Percentiles rank a stretch among this genome's conserved stretches.
Conservation (phyloP, 2,113 vertebrate species). For the Argyrosomus japonicus region DNA sequence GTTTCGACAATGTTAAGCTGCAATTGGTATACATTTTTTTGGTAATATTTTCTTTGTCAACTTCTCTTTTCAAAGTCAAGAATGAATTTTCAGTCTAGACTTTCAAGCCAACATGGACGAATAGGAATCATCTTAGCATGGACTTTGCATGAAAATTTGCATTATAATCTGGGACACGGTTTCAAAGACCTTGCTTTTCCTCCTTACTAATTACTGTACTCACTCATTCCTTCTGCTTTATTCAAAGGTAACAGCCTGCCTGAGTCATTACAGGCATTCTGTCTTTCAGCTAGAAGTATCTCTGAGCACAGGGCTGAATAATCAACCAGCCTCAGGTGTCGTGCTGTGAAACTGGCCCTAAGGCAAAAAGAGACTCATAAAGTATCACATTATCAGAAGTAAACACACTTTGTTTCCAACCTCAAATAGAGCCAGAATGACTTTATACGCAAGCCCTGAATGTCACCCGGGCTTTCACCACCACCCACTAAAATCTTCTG, state of each 20-base stretch:
- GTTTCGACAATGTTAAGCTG: too few relatives aligned
- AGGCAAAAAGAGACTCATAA: slow-evolving; percentile 2
- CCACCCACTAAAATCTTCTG: background rate
- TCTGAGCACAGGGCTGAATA: background rate
- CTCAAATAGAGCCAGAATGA: background rate
- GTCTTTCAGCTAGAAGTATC: background rate
- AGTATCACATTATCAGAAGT: slow-evolving; percentile 12
- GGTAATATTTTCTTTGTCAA: background rate
- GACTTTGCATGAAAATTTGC: background rate
- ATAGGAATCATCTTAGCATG: background rate
- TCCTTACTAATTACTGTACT: background rate
- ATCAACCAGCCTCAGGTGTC: background rate
- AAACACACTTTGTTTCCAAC: background rate
- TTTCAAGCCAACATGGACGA: too few relatives aligned
- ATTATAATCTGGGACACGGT: background rate
- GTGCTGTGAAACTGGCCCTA: slow-evolving; percentile 7
- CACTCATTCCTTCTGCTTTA: background rate
- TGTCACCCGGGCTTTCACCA: background rate
- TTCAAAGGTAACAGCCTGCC: background rate
- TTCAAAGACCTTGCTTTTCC: background rate
- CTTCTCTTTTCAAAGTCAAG: background rate
- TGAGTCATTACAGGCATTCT: background rate
- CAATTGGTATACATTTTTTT: background rate
- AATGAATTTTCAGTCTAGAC: background rate
- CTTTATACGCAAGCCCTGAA: background rate